These are phyloP conservation scores for Chamaetylas fuelleborni DNA, from an alignment of 2,113 vertebrate genomes.

Conservation along the genomic window DNA sequence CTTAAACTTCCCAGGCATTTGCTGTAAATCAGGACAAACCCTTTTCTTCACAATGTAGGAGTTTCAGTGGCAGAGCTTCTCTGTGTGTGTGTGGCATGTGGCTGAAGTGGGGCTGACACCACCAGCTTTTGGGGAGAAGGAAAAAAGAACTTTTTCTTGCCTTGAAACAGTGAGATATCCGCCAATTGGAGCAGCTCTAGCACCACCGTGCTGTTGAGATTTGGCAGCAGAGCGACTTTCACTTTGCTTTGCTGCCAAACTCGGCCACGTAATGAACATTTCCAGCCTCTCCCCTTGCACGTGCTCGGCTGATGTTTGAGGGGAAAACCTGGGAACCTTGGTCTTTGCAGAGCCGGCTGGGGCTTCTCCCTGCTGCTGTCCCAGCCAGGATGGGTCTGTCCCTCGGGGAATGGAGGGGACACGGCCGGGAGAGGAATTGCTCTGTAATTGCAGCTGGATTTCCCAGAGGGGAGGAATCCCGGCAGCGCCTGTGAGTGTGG, in stretches of 20 bases:
- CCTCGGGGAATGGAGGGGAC: neutral
- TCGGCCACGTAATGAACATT: constrained; percentile 3
- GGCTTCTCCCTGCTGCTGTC: neutral
- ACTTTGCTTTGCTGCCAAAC: constrained; percentile 24
- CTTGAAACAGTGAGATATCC: neutral
- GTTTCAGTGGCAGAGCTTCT: neutral
- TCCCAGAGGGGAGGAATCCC: neutral
- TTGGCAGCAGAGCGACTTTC: constrained; percentile 33
- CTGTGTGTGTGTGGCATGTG: neutral
- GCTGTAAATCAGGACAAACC: neutral
- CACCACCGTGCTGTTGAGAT: constrained; percentile 39
- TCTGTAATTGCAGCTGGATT: neutral
- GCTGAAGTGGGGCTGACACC: neutral
- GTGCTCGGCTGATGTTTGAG: neutral
- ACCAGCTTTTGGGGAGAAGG: neutral
- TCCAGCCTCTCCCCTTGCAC: neutral
- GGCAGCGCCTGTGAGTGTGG: neutral
- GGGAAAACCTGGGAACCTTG: neutral
- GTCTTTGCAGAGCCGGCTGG: accelerated
- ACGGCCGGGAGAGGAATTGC: neutral
- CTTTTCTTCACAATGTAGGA: neutral
- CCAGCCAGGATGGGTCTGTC: neutral
- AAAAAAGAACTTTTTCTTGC: neutral
- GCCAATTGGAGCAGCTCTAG: constrained; percentile 21
- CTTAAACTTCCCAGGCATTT: neutral